Evolutionary conservation across 2,888 invertebrate species (phyloP), one percentile per base, ranked within the genome.

Genomic region (Alsophila aescularia): DNA sequence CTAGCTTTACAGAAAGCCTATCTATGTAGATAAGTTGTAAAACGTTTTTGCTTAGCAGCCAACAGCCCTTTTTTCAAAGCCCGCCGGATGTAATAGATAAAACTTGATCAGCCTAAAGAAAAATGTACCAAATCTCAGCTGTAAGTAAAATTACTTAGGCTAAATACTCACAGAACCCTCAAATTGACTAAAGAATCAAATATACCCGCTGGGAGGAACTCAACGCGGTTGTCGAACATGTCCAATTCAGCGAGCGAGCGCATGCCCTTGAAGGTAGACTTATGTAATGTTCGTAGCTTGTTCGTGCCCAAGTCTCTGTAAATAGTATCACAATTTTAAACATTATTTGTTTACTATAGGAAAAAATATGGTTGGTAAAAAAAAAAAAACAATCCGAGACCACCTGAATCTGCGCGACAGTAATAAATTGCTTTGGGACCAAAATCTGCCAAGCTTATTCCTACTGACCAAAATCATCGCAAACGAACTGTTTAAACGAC

Each of bases 271-370:
- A 96, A 95, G 0, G 94, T 93, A 58, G 94, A 93, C 73, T 94
- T 94, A 78, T 96, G 94, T 42, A 96, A 77, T 0, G 95, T 94
- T 10, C 93, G 92, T 49, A 96, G 77, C 63, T 92, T 92, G 77
- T 96, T 96, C 2, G 94, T 93, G 13, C 95, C 95, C 56, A 96
- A 83, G 72, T 96, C 96, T 51, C 96, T 96, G 83, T 60, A 93
- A 93, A 67, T 51, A 60, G 55, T 48, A 43, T 52, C 50, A 31
- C 6, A 7, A 15, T 10, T 9, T 16, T 36, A 10, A 24, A 24
- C 1, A 7, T 24, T 18, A 18, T 5, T 4, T 18, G 5, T 18
- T 18, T 18, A 4, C 18, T 4, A 18, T 4, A 18, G 18, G 18
- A 18, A 18, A 18, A 4, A 18, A 18, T 4, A 18, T 18, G 18